Evolutionary conservation across 2,113 vertebrate genomes (phyloP).

Genomic region (Alethe diademata): DNA sequence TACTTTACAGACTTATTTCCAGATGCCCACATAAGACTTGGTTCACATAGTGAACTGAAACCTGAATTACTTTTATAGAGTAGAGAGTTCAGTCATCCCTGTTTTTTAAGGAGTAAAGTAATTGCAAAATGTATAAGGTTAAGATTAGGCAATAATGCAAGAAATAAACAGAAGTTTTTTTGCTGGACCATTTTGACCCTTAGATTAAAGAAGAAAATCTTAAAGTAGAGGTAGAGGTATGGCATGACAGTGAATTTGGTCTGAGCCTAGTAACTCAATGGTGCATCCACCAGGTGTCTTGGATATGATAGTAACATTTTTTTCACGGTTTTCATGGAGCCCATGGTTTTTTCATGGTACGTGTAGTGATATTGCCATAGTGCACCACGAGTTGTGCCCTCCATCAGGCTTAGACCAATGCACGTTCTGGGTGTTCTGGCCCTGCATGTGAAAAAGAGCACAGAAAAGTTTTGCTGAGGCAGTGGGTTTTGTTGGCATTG

Average conservation of each 20-base stretch:
- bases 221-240: neutral
- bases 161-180: neutral
- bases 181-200: neutral
- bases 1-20: neutral
- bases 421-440: neutral
- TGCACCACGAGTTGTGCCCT: neutral
- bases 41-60: conserved; percentile 26
- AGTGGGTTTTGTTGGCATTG: neutral
- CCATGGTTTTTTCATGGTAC: neutral
- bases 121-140: neutral
- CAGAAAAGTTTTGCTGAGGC: neutral
- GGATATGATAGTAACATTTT: neutral
- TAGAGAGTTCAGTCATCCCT: neutral
- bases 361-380: neutral
- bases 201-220: neutral
- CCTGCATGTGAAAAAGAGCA: neutral
- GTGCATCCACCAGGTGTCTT: neutral
- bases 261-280: neutral
- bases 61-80: neutral
- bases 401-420: rapidly evolving
- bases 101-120: neutral
- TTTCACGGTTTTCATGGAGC: neutral
- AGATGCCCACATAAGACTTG: neutral
- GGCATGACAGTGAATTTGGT: neutral
- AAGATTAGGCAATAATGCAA: neutral